These are phyloP conservation scores for Zaprionus ornatus DNA, from an alignment of 1,140 invertebrate species.

Conservation along the genomic window DNA sequence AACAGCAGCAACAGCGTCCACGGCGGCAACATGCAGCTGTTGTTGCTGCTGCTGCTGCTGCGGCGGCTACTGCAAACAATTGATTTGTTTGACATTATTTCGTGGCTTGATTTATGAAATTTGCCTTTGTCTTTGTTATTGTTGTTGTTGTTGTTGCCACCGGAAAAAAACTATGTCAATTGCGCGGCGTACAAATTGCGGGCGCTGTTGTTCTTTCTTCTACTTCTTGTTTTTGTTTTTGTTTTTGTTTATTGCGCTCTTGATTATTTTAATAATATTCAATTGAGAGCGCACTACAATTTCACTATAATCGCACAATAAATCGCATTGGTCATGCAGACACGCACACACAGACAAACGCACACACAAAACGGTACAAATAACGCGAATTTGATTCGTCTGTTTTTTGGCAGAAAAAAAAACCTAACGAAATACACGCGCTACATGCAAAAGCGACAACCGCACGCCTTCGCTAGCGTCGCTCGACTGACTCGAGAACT, in stretches of 20 bases:
- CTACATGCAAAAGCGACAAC: slow-evolving; percentile 28
- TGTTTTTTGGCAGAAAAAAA: not conserved
- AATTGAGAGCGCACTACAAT: slow-evolving; percentile 6
- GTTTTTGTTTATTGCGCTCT: slow-evolving; percentile 20
- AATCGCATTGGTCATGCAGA: slow-evolving; percentile 6
- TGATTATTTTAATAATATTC: not conserved
- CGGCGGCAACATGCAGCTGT: slow-evolving; percentile 52
- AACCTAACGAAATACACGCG: slow-evolving; percentile 6
- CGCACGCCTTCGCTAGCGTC: slow-evolving; percentile 41
- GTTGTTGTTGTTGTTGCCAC: slow-evolving; percentile 32
- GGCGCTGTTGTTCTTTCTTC: not conserved
- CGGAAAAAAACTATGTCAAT: slow-evolving; percentile 65
- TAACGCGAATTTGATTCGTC: not conserved
- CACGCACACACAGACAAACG: not conserved
- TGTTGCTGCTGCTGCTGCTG: slow-evolving; percentile 31
- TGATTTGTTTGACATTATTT: slow-evolving; percentile 76
- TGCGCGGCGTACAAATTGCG: slow-evolving; percentile 33
- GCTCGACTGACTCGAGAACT: slow-evolving; percentile 51
- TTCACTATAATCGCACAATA: slow-evolving; percentile 5
- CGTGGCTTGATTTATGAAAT: slow-evolving; percentile 64
- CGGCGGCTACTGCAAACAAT: slow-evolving; percentile 43
- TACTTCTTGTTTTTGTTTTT: slow-evolving; percentile 10
- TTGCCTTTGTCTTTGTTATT: slow-evolving; percentile 29
- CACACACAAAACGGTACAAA: slow-evolving; percentile 12
- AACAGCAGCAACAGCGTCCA: slow-evolving; percentile 37